Base-by-base conservation (phyloP, 2,888 invertebrate species). In the Agrotis ipsilon region DNA sequence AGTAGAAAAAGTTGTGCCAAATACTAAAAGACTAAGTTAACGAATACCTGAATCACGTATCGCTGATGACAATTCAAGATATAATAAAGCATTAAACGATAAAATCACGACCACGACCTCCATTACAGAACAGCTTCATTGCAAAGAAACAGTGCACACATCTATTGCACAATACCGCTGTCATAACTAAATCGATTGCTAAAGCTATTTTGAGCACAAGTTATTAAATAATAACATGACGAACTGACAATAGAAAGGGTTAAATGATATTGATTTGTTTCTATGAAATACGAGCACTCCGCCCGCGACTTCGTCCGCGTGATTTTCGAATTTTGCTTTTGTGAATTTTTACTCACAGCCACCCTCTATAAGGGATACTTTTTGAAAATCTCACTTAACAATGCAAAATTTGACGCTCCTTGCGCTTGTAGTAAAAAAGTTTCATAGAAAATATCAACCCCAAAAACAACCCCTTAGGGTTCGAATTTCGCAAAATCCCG, bases 151-250 rank as follows among this genome's bases (percentile, higher is more conserved):
- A 54, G 43, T 59, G 14, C 59, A n/a, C 6, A 59, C 45, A 7
- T 0, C 43, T 16, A 43, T 19, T 43, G 19, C 54, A 32, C 54
- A 54, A 49, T 32, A 49, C 19, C 39, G 19, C n/a, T 49, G 19
- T 32, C 32, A 61, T n/a, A 57, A 43, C 60, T 18, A 63, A 24
- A 63, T 52, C 62, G 39, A 62, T 62, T 60, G 14, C 18, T n/a
- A 60, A 27, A 52, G 21, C 39, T 63, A 52, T 52, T 63, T 52
- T 63, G 19, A 52, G 43, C 52, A 39, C 21, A 43, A 62, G 39
- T 21, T 39, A 51, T 51, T 32, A 63, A 63, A 46, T 46, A 61
- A 16, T 61, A 27, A 48, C 18, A 59, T 24, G 55, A 39, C 60
- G 24, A 66, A 24, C 43, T 6, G 39, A 16, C 54, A 21, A 24